Conservation (phyloP, 2,113 vertebrate genomes). For the Tachycineta bicolor region DNA sequence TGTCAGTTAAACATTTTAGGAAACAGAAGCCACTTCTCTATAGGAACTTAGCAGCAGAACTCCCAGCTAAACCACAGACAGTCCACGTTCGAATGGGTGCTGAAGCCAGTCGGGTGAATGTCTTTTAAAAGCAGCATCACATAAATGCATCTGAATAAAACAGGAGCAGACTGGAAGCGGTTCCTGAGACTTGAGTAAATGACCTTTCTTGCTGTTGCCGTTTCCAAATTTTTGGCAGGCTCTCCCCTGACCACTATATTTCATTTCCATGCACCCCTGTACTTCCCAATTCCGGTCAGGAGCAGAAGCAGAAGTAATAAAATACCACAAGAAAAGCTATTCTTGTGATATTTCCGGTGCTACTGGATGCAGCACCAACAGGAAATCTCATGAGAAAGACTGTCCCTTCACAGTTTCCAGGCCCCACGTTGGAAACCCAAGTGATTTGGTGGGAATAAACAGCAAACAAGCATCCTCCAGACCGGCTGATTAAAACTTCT, state of each 20-base stretch:
- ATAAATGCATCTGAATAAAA: background rate
- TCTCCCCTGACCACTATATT: constrained; percentile 46
- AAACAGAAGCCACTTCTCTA: constrained; percentile 48
- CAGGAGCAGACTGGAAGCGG: background rate
- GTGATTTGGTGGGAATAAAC: background rate
- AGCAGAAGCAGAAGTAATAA: constrained; percentile 71
- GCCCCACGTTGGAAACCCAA: background rate
- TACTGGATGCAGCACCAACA: constrained; percentile 56
- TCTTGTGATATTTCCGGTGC: constrained; percentile 64
- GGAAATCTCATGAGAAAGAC: constrained; percentile 60
- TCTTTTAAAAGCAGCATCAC: background rate
- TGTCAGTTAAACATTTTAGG: constrained; percentile 48
- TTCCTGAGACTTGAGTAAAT: background rate
- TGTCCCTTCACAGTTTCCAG: constrained; percentile 27
- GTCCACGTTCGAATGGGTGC: background rate
- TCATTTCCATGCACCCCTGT: constrained; percentile 47
- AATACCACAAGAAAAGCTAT: constrained; percentile 62
- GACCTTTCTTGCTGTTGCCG: background rate
- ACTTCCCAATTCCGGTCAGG: constrained; percentile 36
- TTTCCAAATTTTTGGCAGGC: constrained; percentile 37
- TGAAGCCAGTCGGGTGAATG: background rate
- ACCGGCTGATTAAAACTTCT: background rate
- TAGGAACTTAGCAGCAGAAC: constrained; percentile 13
- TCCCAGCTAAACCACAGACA: background rate
- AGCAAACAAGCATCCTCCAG: background rate